Percentiles rank a stretch among this genome's conserved stretches.
phyloP scores from a whole-genome alignment of 2,797 vertebrate species.

The Hybognathus amarus region DNA sequence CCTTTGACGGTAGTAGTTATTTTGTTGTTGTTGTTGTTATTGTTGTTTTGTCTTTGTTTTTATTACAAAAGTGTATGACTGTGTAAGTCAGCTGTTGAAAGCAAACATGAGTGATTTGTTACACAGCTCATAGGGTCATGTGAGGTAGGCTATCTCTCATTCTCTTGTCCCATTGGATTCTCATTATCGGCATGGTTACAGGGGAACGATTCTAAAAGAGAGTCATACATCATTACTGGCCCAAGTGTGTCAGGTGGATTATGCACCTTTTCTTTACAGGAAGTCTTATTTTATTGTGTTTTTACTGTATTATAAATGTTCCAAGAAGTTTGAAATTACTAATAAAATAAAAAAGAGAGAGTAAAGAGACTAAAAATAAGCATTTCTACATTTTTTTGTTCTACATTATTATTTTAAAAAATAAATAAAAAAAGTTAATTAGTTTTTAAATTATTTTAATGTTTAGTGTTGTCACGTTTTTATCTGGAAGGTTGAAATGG shows the following conservation, averaged over 20 bases:
- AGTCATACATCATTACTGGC: not conserved
- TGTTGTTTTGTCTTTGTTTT: not conserved
- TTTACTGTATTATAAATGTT: not conserved
- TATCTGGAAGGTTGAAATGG: slow-evolving; percentile 24
- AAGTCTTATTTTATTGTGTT: not conserved
- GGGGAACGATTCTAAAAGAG: slow-evolving; percentile 10
- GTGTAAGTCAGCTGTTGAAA: not conserved
- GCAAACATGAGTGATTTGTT: slow-evolving; percentile 7
- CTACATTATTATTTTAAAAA: not conserved
- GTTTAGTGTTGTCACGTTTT: slow-evolving; percentile 20
- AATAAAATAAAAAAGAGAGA: not conserved
- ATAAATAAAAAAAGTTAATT: not conserved
- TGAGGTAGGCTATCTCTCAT: not conserved
- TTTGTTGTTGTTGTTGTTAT: not conserved
- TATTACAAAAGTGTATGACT: not conserved
- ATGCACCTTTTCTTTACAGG: not conserved
- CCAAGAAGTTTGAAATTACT: not conserved
- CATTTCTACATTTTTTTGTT: not conserved
- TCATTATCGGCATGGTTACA: slow-evolving; percentile 26
- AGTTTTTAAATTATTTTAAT: not conserved
- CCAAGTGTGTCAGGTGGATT: not conserved
- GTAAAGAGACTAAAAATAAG: not conserved
- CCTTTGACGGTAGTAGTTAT: not conserved
- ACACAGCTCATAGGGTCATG: not conserved
- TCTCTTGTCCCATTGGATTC: slow-evolving; percentile 24